Conservation (phyloP, 2,888 invertebrate genomes). For the Lathronympha strigana region DNA sequence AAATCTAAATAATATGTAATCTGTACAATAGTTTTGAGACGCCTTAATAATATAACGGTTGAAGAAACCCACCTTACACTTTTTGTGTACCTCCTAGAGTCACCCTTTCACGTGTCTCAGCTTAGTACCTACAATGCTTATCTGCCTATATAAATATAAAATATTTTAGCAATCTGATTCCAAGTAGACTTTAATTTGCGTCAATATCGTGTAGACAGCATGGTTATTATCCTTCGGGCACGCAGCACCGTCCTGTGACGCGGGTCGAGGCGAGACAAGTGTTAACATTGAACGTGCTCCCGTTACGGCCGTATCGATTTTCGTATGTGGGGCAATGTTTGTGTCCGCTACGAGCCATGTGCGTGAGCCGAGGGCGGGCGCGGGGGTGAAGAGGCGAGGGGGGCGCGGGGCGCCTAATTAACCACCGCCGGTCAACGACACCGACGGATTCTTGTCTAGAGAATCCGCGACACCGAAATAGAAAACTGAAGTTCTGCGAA, state of each 20-base stretch:
- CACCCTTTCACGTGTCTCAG: too few relatives aligned
- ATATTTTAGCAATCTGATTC: neutral
- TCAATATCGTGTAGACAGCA: constrained; percentile 6
- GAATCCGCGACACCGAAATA: constrained; percentile 49
- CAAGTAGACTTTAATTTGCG: neutral
- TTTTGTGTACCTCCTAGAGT: too few relatives aligned
- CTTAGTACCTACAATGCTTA: too few relatives aligned
- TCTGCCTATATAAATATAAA: too few relatives aligned
- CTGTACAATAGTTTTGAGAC: too few relatives aligned
- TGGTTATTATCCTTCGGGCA: constrained; percentile 24
- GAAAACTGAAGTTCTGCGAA: constrained; percentile 29
- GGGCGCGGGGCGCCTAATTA: constrained; percentile 67
- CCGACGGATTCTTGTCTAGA: constrained; percentile 56
- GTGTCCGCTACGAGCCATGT: constrained; percentile 58
- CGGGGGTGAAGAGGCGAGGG: constrained; percentile 44
- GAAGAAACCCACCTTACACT: too few relatives aligned
- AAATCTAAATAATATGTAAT: too few relatives aligned
- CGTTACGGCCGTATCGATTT: constrained; percentile 70
- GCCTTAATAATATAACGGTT: too few relatives aligned
- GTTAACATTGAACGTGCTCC: constrained; percentile 58
- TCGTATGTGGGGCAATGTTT: constrained; percentile 71
- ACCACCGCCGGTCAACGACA: constrained; percentile 73
- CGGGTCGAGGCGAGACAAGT: constrained; percentile 36
- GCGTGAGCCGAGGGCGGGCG: constrained; percentile 50
- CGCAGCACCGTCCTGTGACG: constrained; percentile 25